Evolutionary conservation across 2,113 vertebrate species (phyloP), one percentile per base, ranked within the genome.

Genomic region (Ptilorrhoa leucosticta): DNA sequence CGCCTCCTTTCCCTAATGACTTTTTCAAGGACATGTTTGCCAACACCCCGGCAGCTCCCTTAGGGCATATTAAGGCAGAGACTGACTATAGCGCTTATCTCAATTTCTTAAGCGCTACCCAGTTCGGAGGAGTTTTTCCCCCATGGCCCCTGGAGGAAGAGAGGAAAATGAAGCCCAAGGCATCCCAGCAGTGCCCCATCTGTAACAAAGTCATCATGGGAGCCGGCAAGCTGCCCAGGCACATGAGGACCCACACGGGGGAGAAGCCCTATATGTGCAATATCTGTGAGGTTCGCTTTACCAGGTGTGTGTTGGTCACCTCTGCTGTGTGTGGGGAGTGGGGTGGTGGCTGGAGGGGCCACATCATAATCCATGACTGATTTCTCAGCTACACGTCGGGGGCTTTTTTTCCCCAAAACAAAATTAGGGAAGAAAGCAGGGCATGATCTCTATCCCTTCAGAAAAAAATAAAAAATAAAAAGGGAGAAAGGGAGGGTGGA

Each of bases 151-250:
- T 99, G 97, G 99, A 99, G 72, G 99, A 99, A 84, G 99, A 99
- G 96, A 98, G 99, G 91, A 99, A 99, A 97, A 99, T 99, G 87
- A 99, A 99, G 97, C 99, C 99, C 95, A 99, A 99, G 97, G 99
- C 99, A 0, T 99, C 99, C 6, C 99, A 99, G 97, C 99, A 99
- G 97, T 99, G 99, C 79, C 99, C 99, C 17, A 99, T 99, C 97
- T 99, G 99, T 94, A 99, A 99, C 98, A 99, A 99, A 96, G 98
- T 99, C 96, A 99, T 99, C 97, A 99, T 99, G 98, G 99, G 99
- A 39, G 99, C 99, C 0, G 99, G 99, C 80, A 99, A 99, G 97
- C 98, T 99, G 87, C 99, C 99, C 0, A 97, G 99, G 66, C 99
- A 99, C 98, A 99, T 99, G 99, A 98, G 99, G 92, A 99, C 99